Conservation (phyloP, 2,797 vertebrate species). For the Neosalanx taihuensis region DNA sequence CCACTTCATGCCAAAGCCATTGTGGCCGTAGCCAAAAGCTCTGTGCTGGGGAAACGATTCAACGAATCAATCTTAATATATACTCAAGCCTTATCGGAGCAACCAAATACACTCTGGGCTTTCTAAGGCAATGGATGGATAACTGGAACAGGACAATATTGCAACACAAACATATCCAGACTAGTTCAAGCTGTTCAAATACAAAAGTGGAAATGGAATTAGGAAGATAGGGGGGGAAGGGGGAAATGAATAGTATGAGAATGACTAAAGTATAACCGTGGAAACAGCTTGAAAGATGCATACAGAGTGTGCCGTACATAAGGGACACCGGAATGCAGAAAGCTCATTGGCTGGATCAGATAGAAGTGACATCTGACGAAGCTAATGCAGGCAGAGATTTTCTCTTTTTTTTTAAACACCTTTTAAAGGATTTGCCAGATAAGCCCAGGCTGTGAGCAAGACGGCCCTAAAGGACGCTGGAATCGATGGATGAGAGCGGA, state of each 20-base stretch:
- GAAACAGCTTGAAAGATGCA: slow-evolving; percentile 40
- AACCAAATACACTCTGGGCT: slow-evolving; percentile 70
- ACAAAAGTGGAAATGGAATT: slow-evolving; percentile 36
- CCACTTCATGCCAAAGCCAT: slow-evolving; percentile 53
- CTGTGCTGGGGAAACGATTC: slow-evolving; percentile 62
- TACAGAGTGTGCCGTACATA: slow-evolving; percentile 21
- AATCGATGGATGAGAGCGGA: slow-evolving; percentile 70
- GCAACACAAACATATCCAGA: slow-evolving; percentile 67
- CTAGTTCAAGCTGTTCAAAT: slow-evolving; percentile 72
- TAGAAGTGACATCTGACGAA: slow-evolving; percentile 47
- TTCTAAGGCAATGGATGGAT: slow-evolving; percentile 65
- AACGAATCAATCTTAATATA: slow-evolving; percentile 64
- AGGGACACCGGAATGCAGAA: slow-evolving; percentile 23
- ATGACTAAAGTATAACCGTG: slow-evolving; percentile 52
- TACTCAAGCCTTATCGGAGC: slow-evolving; percentile 64
- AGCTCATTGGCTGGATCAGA: slow-evolving; percentile 1
- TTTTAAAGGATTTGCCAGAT: slow-evolving; percentile 75
- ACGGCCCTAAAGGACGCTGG: slow-evolving; percentile 61
- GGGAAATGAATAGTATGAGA: slow-evolving; percentile 49
- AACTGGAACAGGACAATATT: slow-evolving; percentile 61
- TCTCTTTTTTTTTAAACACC: slow-evolving; percentile 57
- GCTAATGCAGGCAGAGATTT: slow-evolving; percentile 62
- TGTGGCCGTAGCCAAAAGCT: slow-evolving; percentile 59
- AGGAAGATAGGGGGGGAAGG: slow-evolving; percentile 19
- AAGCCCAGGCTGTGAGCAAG: slow-evolving; percentile 57